phyloP scores from a whole-genome alignment of 2,113 vertebrate genomes.

The Thamnaconus septentrionalis region DNA sequence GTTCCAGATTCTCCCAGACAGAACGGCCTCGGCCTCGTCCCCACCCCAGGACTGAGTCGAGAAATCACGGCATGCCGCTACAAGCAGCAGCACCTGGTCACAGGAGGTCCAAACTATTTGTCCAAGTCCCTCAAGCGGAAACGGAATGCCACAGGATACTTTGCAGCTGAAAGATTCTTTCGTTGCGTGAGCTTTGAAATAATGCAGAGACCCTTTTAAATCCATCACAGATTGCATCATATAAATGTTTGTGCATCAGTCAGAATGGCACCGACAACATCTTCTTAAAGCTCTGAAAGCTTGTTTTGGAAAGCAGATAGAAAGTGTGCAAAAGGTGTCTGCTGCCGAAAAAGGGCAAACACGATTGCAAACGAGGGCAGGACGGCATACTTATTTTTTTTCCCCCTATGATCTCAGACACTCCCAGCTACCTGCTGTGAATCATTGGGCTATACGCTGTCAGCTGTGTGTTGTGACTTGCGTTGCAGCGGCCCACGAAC shows the following conservation, averaged over 20 bases:
- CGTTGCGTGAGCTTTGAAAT: slow-evolving; percentile 43
- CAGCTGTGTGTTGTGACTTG: slow-evolving; percentile 80
- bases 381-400: slow-evolving; percentile 29
- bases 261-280: slow-evolving; percentile 24
- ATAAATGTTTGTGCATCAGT: slow-evolving; percentile 68
- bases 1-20: neutral
- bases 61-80: slow-evolving; percentile 65
- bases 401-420: slow-evolving; percentile 46
- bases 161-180: slow-evolving; percentile 53
- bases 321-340: slow-evolving; percentile 1
- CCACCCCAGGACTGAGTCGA: slow-evolving; percentile 30
- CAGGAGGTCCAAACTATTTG: slow-evolving; percentile 54
- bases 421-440: slow-evolving; percentile 69
- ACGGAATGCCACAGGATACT: slow-evolving; percentile 57
- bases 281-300: neutral
- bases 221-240: slow-evolving; percentile 33
- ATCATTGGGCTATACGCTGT: slow-evolving; percentile 60
- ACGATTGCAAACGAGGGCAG: slow-evolving; percentile 8
- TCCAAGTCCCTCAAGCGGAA: slow-evolving; percentile 53
- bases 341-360: slow-evolving; percentile 4
- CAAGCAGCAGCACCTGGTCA: slow-evolving; percentile 60
- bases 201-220: slow-evolving; percentile 25
- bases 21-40: slow-evolving; percentile 19
- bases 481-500: slow-evolving; percentile 62
- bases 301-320: slow-evolving; percentile 37